phyloP scores from a whole-genome alignment of 2,113 vertebrate species.

The Pycnonotus jocosus region DNA sequence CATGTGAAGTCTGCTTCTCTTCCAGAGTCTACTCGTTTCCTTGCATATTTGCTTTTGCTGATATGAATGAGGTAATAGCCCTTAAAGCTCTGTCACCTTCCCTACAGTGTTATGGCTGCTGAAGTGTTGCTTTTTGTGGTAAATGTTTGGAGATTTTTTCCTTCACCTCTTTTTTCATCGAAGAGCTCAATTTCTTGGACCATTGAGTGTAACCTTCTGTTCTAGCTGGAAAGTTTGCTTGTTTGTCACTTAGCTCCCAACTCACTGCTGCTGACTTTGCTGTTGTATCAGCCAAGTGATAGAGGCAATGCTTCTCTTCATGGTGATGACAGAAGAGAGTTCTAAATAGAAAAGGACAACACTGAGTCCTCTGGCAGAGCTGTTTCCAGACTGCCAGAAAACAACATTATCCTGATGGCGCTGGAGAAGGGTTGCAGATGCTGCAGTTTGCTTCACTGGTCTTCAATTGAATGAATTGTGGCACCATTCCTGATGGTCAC shows the following conservation, averaged over 20 bases:
- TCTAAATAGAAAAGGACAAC: not conserved
- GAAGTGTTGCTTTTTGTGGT: not conserved
- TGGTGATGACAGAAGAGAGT: not conserved
- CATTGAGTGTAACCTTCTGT: fast-evolving
- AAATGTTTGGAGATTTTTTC: fast-evolving
- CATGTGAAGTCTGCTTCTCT: constrained; percentile 10
- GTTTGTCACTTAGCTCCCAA: not conserved
- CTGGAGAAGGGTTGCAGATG: not conserved
- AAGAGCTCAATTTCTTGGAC: not conserved
- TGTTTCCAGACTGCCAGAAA: not conserved
- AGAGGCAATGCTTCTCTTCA: not conserved
- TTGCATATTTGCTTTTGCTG: constrained; percentile 79
- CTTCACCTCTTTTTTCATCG: fast-evolving
- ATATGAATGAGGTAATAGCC: constrained; percentile 76
- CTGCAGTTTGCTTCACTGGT: not conserved
- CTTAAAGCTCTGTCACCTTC: not conserved
- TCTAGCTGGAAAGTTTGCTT: not conserved
- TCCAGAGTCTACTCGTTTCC: constrained; percentile 86
- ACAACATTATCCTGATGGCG: not conserved
- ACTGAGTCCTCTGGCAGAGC: not conserved
- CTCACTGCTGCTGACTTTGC: constrained; percentile 12
- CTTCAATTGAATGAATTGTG: not conserved
- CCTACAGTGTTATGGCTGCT: fast-evolving
- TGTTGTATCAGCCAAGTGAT: not conserved
- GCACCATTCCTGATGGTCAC: fast-evolving